A percentile compares a stretch with the other conserved stretches of the same genome.
Conservation (phyloP, 2,113 vertebrate genomes). For the Halcyon malimbica region DNA sequence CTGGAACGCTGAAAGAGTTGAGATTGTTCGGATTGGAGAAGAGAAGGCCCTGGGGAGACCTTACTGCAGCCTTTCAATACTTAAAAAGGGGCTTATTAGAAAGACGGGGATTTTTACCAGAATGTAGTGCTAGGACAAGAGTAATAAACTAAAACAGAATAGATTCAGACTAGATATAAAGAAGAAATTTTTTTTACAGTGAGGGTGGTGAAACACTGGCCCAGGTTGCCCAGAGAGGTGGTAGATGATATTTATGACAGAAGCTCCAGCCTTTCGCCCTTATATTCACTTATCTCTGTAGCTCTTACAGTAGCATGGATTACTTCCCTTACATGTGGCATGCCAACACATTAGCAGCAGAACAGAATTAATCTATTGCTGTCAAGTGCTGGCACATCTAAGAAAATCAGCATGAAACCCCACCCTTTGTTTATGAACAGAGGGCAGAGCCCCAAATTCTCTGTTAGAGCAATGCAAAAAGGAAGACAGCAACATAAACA, state of each 20-base stretch:
- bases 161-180: neutral
- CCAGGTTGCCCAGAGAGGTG: neutral
- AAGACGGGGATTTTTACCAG: neutral
- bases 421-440: neutral
- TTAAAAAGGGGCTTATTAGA: neutral
- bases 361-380: neutral
- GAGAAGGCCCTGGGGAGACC: neutral
- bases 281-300: neutral
- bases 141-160: neutral
- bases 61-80: neutral
- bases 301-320: neutral
- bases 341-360: neutral
- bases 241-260: neutral
- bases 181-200: neutral
- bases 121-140: neutral
- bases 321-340: accelerated
- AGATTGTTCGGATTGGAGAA: neutral
- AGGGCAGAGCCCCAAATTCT: neutral
- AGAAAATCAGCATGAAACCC: neutral
- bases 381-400: neutral
- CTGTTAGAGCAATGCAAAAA: neutral
- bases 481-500: neutral
- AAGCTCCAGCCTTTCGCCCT: no score
- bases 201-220: neutral
- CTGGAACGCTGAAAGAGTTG: neutral